phyloP scores from a whole-genome alignment of 2,888 invertebrate genomes.

The Himalopsyche japonica region DNA sequence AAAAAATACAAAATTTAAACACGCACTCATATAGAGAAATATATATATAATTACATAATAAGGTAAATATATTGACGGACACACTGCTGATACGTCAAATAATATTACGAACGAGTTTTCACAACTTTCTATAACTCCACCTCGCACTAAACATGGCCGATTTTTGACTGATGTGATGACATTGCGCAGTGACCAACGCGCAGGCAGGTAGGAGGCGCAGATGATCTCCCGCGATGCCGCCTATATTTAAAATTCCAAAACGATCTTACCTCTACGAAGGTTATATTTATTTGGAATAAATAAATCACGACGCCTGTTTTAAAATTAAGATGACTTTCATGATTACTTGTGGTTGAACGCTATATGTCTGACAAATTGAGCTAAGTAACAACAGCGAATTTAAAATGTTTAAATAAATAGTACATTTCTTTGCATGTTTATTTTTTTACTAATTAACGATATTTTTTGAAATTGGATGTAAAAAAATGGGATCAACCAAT shows the following conservation, averaged over 20 bases:
- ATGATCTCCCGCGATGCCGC: conserved; percentile 22
- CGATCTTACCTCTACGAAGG: conserved; percentile 15
- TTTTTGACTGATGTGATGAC: conserved; percentile 36
- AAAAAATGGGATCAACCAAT: no score
- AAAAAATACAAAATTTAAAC: neutral
- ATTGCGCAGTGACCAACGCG: conserved; percentile 37
- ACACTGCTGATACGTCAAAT: conserved; percentile 27
- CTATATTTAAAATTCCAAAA: conserved; percentile 21
- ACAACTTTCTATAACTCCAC: conserved; percentile 37
- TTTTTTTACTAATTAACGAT: no score
- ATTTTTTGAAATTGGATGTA: no score
- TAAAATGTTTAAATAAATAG: no score
- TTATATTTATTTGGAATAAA: neutral
- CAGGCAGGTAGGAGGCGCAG: conserved; percentile 9
- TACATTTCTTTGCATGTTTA: no score
- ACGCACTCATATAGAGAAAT: conserved; percentile 1
- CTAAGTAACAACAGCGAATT: neutral
- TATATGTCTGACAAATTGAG: neutral
- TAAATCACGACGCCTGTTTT: neutral
- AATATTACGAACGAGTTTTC: conserved; percentile 34
- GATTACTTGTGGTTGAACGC: neutral
- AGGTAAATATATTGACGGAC: conserved; percentile 11
- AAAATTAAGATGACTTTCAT: neutral
- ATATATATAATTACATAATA: conserved; percentile 29
- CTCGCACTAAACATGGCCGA: conserved; percentile 38